These are phyloP conservation scores for Branchipolynoe longqiensis DNA, from an alignment of 2,888 invertebrate genomes.

Conservation along the genomic window DNA sequence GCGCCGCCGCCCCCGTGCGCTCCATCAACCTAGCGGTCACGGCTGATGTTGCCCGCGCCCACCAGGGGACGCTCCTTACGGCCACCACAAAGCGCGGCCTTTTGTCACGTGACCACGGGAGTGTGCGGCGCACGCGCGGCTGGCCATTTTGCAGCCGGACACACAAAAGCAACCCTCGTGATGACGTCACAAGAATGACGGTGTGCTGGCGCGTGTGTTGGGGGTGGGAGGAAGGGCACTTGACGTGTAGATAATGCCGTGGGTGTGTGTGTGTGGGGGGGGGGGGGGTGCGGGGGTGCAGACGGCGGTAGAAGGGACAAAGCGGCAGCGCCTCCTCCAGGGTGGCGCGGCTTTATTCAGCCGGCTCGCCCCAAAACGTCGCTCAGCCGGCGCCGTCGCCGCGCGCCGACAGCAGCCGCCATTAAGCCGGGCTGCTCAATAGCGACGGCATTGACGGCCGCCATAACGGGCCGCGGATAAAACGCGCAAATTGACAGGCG, in stretches of 20 bases:
- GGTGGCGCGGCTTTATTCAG: conserved; percentile 6
- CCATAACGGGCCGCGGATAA: conserved; percentile 46
- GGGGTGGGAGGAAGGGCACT: no score
- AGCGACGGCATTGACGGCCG: conserved; percentile 42
- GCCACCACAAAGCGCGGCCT: conserved; percentile 3
- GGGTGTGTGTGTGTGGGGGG: neutral
- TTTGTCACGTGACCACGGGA: conserved; percentile 42
- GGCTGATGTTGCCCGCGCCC: conserved; percentile 11
- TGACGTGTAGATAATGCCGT: conserved; percentile 50
- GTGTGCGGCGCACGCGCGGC: conserved; percentile 8
- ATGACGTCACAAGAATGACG: conserved; percentile 33
- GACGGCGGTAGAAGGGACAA: neutral
- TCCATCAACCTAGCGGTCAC: conserved; percentile 1
- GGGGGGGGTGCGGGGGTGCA: neutral
- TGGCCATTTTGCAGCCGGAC: conserved; percentile 23
- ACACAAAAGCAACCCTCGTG: neutral
- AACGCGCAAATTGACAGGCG: conserved; percentile 52
- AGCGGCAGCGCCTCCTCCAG: neutral
- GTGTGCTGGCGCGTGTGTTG: no score
- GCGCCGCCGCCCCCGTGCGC: no score
- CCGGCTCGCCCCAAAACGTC: conserved; percentile 28
- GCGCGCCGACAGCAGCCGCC: conserved; percentile 19
- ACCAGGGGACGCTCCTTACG: conserved; percentile 23
- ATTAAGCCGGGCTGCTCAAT: conserved; percentile 32
- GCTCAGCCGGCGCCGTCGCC: neutral